Conservation (phyloP, 2,113 vertebrate genomes). For the Globicephala melas region DNA sequence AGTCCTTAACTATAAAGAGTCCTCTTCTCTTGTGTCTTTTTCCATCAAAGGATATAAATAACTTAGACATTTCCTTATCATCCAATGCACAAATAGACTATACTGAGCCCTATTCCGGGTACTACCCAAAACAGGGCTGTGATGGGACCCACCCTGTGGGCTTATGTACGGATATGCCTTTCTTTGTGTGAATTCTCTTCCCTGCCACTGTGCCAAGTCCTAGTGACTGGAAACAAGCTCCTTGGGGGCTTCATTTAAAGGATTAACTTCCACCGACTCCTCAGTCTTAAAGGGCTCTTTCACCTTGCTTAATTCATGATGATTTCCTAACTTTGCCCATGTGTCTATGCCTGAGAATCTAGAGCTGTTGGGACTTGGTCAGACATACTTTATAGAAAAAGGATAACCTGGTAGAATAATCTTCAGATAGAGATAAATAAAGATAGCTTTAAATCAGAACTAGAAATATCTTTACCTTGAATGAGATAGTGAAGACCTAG, state of each 20-base stretch:
- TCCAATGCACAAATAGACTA: not conserved
- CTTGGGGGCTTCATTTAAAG: not conserved
- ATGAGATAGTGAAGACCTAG: not conserved
- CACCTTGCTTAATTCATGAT: not conserved
- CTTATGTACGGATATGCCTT: not conserved
- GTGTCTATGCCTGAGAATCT: not conserved
- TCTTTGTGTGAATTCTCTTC: not conserved
- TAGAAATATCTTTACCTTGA: conserved; percentile 8
- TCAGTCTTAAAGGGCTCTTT: not conserved
- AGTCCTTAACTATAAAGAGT: not conserved
- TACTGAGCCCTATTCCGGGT: not conserved
- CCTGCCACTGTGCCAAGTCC: not conserved
- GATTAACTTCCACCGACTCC: not conserved
- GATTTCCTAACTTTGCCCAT: not conserved
- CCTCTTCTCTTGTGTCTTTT: not conserved
- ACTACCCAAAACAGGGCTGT: not conserved
- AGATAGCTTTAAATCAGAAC: conserved; percentile 26
- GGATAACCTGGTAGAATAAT: not conserved
- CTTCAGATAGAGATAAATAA: not conserved
- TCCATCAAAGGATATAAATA: not conserved
- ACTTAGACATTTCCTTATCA: not conserved
- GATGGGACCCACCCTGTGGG: too few species aligned
- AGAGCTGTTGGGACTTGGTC: not conserved
- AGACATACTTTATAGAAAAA: not conserved
- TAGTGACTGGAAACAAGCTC: not conserved